phyloP scores from a whole-genome alignment of 2,888 invertebrate species.

The Odontocolon sp. region DNA sequence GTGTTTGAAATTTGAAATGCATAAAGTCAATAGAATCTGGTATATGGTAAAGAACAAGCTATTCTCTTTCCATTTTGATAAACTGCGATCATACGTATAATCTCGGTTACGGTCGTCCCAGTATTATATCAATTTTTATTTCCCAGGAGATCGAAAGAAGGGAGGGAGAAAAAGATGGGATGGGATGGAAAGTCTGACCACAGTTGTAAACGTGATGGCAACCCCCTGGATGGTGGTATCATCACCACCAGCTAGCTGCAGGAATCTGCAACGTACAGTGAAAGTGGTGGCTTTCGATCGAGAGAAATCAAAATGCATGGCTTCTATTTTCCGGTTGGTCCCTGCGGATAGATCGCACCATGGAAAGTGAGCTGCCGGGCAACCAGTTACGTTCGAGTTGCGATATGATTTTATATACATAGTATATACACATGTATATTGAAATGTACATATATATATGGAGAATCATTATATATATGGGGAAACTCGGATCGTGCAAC shows the following conservation, averaged over 20 bases:
- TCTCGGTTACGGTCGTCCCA: conserved; percentile 28
- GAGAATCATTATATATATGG: too few relatives aligned
- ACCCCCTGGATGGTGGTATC: background rate
- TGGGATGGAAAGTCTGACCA: background rate
- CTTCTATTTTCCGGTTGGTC: conserved; percentile 48
- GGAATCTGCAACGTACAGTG: background rate
- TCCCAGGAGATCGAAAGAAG: conserved; percentile 35
- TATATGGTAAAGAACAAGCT: too few relatives aligned
- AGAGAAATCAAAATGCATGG: conserved; percentile 53
- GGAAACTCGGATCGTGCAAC: too few relatives aligned
- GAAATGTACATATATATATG: too few relatives aligned
- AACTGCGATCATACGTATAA: conserved; percentile 34
- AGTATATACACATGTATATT: too few relatives aligned
- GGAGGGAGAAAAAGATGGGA: background rate
- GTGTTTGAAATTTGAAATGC: too few relatives aligned
- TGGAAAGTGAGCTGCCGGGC: conserved; percentile 30
- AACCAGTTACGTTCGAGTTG: too few relatives aligned
- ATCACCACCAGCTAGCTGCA: background rate
- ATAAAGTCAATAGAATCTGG: too few relatives aligned
- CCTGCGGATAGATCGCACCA: conserved; percentile 25
- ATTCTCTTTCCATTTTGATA: conserved; percentile 1
- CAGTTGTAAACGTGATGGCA: conserved; percentile 25
- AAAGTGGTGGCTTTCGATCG: conserved; percentile 12
- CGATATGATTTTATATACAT: too few relatives aligned
- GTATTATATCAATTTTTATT: conserved; percentile 50